Evolutionary conservation across 92 coral and sea anemone genomes (phyloP), one percentile per base, ranked within the genome.

Genomic region (Phenganax marumi): DNA sequence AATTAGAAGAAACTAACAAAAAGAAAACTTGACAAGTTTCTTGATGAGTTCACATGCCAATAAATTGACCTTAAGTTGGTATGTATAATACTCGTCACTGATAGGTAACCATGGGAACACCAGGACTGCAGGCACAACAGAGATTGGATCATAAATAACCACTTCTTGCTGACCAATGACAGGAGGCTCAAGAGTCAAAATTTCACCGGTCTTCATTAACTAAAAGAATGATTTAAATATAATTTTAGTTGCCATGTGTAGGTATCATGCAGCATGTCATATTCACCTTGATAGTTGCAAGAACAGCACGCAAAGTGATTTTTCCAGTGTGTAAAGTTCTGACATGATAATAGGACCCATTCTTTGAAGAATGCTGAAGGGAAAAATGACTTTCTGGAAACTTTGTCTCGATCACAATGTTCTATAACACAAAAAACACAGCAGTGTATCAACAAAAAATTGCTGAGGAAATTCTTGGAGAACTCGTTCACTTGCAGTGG

Each of bases 41-140:
- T 26, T 16, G 12, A 26, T 17, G 70, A 64, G 47, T 50, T 21
- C 14, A 2, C 63, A 14, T 25, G 43, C 3, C 43, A 78, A 16
- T 52, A 33, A 16, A 19, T 24, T 33, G 86, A 93, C 97, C 88
- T 90, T 91, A 63, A 93, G 88, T 50, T 84, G 80, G 76, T 90
- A 92, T 50, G 89, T 92, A 57, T 90, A 95, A 75, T 92, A 94
- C 26, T 89, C 93, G 23, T 78, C 86, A 10, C 73, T 84, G 19
- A 70, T 74, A 21, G 98, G 98, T 83, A 92, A 89, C 98, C 98
- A 95, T 26, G 98, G 98, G 82, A 95, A 92, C 70, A 95, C 90
- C 2, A 95, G 66, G 57, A 91, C 83, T 21, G 91, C 93, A 23
- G 98, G 98, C 33, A 85, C 84, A 23, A 95, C 93, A 0, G 83